phyloP scores from a whole-genome alignment of 2,797 vertebrate genomes.

The Bucorvus abyssinicus region DNA sequence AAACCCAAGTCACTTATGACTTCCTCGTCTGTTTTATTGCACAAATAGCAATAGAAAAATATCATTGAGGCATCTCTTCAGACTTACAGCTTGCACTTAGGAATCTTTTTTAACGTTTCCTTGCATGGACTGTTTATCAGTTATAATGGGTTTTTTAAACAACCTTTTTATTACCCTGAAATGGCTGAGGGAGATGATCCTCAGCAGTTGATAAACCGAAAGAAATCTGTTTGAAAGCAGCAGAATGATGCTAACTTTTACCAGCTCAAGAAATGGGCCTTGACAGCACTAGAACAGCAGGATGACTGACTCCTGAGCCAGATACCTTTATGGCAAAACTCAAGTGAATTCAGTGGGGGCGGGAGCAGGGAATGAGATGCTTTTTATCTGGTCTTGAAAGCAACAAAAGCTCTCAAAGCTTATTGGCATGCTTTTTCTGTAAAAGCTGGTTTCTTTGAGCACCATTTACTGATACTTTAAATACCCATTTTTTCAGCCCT shows the following conservation, averaged over 20 bases:
- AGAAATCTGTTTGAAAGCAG: neutral
- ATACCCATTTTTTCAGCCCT: neutral
- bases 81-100: neutral
- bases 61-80: neutral
- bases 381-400: neutral
- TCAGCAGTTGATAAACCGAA: slow-evolving; percentile 23
- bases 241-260: neutral
- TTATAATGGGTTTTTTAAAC: neutral
- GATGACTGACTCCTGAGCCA: neutral
- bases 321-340: neutral
- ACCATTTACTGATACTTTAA: neutral
- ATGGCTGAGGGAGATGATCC: slow-evolving; percentile 2
- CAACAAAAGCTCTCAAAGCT: neutral
- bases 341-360: neutral
- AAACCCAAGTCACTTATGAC: neutral
- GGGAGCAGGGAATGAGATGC: neutral
- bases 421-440: neutral
- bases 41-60: neutral
- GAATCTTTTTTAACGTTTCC: slow-evolving; percentile 1
- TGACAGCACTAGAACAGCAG: neutral
- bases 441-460: neutral
- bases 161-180: slow-evolving; percentile 17
- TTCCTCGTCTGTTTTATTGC: slow-evolving; percentile 2
- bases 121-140: slow-evolving; percentile 10
- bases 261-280: neutral